Evolutionary conservation across 2,888 invertebrate genomes (phyloP).

Genomic region (Rhopalosiphum nymphaeae): DNA sequence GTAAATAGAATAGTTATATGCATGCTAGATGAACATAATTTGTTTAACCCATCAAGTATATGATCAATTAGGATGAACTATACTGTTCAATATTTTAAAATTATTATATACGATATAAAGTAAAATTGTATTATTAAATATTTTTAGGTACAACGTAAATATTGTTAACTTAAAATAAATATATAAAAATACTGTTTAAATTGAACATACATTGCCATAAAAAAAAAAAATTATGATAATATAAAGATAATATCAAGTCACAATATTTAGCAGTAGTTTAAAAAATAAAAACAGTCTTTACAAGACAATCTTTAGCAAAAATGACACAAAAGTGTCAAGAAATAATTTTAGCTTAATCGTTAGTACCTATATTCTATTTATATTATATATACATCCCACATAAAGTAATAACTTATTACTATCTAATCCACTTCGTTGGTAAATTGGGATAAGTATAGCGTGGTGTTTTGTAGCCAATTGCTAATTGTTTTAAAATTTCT

Average conservation of each 20-base stretch:
- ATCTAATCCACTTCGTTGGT: slow-evolving; percentile 59
- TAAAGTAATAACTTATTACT: neutral
- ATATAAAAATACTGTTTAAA: slow-evolving; percentile 56
- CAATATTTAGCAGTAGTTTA: slow-evolving; percentile 8
- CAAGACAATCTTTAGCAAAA: slow-evolving; percentile 54
- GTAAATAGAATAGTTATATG: neutral
- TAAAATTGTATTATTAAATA: slow-evolving; percentile 36
- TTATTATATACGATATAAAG: neutral
- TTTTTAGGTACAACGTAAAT: slow-evolving; percentile 47
- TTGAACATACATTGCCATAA: slow-evolving; percentile 11
- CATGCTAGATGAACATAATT: neutral
- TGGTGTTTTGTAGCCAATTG: slow-evolving; percentile 76
- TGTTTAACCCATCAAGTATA: neutral
- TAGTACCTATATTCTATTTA: slow-evolving; percentile 27
- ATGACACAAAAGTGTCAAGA: slow-evolving; percentile 40
- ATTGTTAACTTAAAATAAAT: slow-evolving; percentile 40
- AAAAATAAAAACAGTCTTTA: slow-evolving; percentile 57
- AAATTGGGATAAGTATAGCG: slow-evolving; percentile 35
- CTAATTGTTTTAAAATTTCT: slow-evolving; percentile 81
- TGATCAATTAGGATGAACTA: neutral
- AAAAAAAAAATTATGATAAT: slow-evolving; percentile 29
- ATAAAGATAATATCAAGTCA: slow-evolving; percentile 30
- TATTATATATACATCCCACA: slow-evolving; percentile 34
- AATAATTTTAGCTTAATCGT: slow-evolving; percentile 40
- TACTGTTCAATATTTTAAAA: neutral